Percentiles rank a stretch among this genome's conserved stretches.
These are phyloP conservation scores for Synergus itoensis DNA, from an alignment of 2,888 invertebrate genomes.

Conservation along the genomic window DNA sequence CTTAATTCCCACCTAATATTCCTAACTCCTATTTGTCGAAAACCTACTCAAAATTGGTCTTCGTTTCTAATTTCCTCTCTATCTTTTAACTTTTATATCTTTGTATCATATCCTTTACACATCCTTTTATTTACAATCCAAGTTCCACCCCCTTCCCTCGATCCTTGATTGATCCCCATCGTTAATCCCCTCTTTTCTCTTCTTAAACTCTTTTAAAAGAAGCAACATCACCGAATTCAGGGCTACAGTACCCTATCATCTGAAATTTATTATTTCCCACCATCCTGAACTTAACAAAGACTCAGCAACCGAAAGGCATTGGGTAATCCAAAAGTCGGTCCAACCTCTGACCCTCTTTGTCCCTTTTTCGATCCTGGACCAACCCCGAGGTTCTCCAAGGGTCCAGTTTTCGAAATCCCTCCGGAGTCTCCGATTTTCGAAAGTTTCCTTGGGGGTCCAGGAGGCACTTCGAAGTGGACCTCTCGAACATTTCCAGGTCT, in stretches of 20 bases:
- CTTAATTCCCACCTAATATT: not conserved
- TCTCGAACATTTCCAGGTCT: slow-evolving; percentile 22
- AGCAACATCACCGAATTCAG: not conserved
- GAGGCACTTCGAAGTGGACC: slow-evolving; percentile 25
- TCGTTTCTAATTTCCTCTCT: not conserved
- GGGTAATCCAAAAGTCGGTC: not conserved
- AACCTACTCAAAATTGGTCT: slow-evolving; percentile 25
- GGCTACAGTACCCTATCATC: not conserved
- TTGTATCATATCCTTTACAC: not conserved
- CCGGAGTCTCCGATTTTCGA: not conserved
- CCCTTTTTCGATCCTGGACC: slow-evolving; percentile 25
- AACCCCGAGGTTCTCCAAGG: slow-evolving; percentile 15
- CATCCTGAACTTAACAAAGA: not conserved
- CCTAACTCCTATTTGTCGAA: not conserved
- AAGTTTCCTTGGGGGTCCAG: not conserved
- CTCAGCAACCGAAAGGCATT: not conserved
- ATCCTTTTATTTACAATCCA: slow-evolving; percentile 5
- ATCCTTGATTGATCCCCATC: slow-evolving; percentile 10
- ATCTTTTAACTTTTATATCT: not conserved
- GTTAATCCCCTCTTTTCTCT: not conserved
- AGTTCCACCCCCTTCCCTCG: slow-evolving; percentile 23
- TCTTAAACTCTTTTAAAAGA: not conserved
- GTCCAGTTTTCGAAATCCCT: not conserved
- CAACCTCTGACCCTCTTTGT: slow-evolving; percentile 2
- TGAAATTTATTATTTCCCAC: not conserved